Percentiles rank a stretch among this genome's conserved stretches.
Evolutionary conservation across 1,140 invertebrate species (phyloP).

Genomic region (Calosoma granatense): DNA sequence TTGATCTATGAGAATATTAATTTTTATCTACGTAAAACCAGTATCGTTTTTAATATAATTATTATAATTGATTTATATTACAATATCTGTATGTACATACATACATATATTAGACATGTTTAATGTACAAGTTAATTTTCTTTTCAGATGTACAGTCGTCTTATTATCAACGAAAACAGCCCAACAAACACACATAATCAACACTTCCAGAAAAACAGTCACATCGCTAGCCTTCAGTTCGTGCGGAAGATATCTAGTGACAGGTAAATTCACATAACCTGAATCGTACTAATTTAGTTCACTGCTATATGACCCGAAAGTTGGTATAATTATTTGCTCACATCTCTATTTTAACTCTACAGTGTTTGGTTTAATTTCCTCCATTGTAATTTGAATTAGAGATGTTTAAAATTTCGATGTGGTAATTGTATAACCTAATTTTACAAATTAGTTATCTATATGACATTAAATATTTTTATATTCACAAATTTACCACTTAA

Average conservation of each 20-base stretch:
- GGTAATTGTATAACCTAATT: too few relatives aligned
- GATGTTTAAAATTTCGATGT: neutral
- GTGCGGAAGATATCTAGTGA: slow-evolving; percentile 54
- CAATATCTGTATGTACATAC: neutral
- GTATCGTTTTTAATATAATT: too few relatives aligned
- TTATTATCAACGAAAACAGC: slow-evolving; percentile 82
- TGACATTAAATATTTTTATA: too few relatives aligned
- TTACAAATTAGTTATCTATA: too few relatives aligned
- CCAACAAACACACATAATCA: slow-evolving; percentile 80
- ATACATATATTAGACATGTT: neutral
- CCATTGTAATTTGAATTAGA: neutral
- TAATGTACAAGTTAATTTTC: too few relatives aligned
- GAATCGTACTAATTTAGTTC: neutral
- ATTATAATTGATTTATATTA: too few relatives aligned
- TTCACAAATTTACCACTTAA: too few relatives aligned
- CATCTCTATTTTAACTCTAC: neutral
- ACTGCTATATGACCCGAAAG: neutral
- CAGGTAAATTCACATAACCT: slow-evolving; percentile 21
- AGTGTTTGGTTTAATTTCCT: neutral
- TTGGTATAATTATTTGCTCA: neutral
- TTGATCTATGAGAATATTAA: neutral
- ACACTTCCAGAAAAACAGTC: slow-evolving; percentile 80
- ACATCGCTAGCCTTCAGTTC: slow-evolving; percentile 73
- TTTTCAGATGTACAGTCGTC: slow-evolving; percentile 83
- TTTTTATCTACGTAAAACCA: neutral